These are phyloP conservation scores for Xenopus borealis DNA, from an alignment of 2,113 vertebrate genomes.

Conservation along the genomic window DNA sequence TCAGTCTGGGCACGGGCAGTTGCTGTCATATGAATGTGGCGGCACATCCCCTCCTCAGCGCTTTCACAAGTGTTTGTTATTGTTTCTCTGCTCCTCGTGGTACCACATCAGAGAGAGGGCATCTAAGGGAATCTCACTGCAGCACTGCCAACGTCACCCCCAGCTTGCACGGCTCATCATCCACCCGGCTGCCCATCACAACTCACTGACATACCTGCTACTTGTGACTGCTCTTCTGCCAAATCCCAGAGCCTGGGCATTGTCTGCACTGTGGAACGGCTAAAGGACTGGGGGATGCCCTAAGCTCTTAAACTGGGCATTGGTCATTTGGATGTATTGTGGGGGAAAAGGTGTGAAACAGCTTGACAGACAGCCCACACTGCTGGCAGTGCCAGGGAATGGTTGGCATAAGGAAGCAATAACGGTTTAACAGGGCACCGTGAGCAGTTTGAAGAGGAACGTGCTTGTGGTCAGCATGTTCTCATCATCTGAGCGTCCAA, in stretches of 20 bases:
- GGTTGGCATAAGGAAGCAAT: background rate
- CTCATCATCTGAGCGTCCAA: conserved; percentile 8
- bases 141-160: background rate
- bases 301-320: background rate
- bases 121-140: background rate
- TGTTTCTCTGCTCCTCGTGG: conserved; percentile 29
- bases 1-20: background rate
- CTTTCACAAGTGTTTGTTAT: conserved; percentile 27
- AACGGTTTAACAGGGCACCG: background rate
- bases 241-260: background rate
- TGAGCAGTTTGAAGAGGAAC: background rate
- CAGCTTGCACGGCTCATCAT: background rate
- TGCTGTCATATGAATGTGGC: conserved; percentile 6
- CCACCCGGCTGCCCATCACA: too few relatives aligned
- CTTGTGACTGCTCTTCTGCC: background rate
- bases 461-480: conserved; percentile 9
- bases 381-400: background rate
- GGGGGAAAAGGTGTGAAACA: background rate
- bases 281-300: background rate
- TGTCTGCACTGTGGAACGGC: background rate
- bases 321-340: background rate
- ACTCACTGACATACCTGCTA: too few relatives aligned
- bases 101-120: background rate
- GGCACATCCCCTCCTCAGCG: background rate
- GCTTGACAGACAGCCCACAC: background rate